These are phyloP conservation scores for Styela clava DNA, from an alignment of 23 tunicate genomes.

Conservation along the genomic window DNA sequence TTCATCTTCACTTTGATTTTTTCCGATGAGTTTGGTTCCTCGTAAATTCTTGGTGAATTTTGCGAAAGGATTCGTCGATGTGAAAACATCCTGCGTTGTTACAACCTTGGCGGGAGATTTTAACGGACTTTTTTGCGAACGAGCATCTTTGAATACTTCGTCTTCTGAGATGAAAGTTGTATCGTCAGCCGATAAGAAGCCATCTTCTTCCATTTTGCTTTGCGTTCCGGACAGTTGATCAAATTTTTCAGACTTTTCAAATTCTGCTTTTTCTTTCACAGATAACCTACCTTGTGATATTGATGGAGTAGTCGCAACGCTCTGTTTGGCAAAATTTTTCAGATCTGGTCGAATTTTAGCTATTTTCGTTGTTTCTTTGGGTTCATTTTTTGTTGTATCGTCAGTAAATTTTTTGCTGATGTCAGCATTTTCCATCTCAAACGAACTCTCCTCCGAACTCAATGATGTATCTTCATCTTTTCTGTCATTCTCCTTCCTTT, in stretches of 20 bases:
- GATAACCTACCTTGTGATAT: neutral
- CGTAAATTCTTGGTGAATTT: neutral
- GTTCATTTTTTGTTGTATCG: neutral
- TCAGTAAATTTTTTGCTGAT: too few species aligned
- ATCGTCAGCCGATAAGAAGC: neutral
- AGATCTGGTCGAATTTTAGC: neutral
- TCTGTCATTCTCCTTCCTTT: neutral
- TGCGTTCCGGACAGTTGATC: neutral
- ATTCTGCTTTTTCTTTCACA: neutral
- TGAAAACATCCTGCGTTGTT: neutral
- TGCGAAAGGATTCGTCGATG: conserved; percentile 7
- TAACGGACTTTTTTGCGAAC: neutral
- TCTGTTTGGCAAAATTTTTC: neutral
- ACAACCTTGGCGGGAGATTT: neutral
- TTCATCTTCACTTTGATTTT: neutral
- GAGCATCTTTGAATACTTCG: neutral
- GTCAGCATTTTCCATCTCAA: neutral
- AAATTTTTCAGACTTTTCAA: neutral
- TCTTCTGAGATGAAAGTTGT: neutral
- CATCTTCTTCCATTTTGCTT: neutral
- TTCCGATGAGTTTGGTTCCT: neutral
- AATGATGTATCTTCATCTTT: neutral
- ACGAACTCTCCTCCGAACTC: neutral
- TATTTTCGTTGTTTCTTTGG: neutral
- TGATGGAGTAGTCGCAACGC: neutral